Base-by-base conservation (phyloP, 2,888 invertebrate species). In the Acanthosepion esculentum region DNA sequence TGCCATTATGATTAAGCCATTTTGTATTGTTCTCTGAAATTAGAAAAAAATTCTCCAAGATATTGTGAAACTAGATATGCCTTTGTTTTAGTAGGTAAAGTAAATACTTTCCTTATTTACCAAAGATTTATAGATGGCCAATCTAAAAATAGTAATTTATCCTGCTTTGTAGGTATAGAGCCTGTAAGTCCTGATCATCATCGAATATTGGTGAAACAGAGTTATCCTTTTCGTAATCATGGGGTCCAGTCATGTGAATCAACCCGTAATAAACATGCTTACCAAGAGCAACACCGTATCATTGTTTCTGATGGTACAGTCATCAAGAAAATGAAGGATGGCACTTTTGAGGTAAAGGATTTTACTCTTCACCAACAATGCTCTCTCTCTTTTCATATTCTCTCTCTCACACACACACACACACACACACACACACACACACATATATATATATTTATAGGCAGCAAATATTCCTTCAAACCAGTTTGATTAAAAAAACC, bases 221-320 rank as follows among this genome's bases (percentile, higher is more conserved):
- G 96, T 91, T 97, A 97, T 95, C 97, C 97, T 5, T 96, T 96
- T 95, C 97, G 97, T 95, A 97, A 97, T 5, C 95, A 96, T n/a
- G 97, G 97, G 29, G 94, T 95, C 10, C 92, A 92, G 48, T 23
- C 50, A 48, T 48, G 48, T 26, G 48, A 92, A 50, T 41, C 92
- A 41, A 94, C 95, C 3, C 95, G 97, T 33, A 96, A 95, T 95
- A 96, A 96, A 93, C 96, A 97, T 95, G 96, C 96, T 20, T 95
- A 96, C 91, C 95, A 96, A 50, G 97, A 97, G 95, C 95, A 95
- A 92, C 96, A 97, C 0, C 95, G 97, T 15, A 95, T 97, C 91
- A 97, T 97, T 94, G 97, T 97, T 41, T 96, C 96, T 20, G 97
- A 97, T 95, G 97, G 97, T 26, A 97, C 96, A 18, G 97, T 97